Evolutionary conservation across 1,140 invertebrate genomes (phyloP).

Genomic region (Leptinotarsa lineolata): DNA sequence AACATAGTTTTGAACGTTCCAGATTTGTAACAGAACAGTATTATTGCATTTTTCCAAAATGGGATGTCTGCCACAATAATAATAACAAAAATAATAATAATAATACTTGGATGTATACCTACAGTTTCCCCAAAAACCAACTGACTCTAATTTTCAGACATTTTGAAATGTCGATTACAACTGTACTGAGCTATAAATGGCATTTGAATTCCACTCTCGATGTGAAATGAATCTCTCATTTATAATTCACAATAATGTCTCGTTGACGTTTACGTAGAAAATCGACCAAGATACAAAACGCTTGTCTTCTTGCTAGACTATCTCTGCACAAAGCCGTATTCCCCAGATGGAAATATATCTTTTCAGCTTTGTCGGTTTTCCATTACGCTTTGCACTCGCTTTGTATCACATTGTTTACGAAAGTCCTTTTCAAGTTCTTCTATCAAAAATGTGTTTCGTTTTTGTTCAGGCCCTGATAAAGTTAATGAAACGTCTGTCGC

Average conservation of each 20-base stretch:
- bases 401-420: background rate
- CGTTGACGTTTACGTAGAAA: background rate
- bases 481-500: too few species aligned
- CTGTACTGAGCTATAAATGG: too few species aligned
- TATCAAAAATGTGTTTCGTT: background rate
- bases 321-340: background rate
- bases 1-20: too few species aligned
- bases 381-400: background rate
- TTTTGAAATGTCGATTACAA: too few species aligned
- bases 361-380: constrained; percentile 1
- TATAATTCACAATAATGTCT: background rate
- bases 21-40: too few species aligned
- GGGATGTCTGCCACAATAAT: too few species aligned
- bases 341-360: constrained; percentile 2
- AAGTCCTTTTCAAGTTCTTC: background rate
- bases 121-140: too few species aligned
- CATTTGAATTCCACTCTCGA: background rate
- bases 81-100: too few species aligned
- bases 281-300: background rate
- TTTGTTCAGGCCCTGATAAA: background rate
- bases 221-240: background rate
- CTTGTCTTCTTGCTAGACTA: background rate
- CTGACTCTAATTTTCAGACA: too few species aligned
- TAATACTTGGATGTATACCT: too few species aligned
- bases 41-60: too few species aligned